Base-by-base conservation (phyloP, 2,888 invertebrate species). In the Drosophila histrio region DNA sequence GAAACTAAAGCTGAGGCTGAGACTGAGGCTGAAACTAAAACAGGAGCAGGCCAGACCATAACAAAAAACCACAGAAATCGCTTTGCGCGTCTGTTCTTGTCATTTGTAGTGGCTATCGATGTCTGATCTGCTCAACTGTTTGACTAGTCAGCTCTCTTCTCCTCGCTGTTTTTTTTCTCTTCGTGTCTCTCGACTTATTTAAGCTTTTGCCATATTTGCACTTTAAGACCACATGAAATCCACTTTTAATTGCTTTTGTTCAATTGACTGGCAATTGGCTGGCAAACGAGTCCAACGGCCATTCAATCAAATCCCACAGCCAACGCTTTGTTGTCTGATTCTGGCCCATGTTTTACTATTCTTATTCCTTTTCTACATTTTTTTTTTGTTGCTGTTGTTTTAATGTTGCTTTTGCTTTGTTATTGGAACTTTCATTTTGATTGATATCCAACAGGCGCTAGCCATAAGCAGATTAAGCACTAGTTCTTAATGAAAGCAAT, bases 181-280 rank as follows among this genome's bases (percentile, higher is more conserved):
- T 60, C 24, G 34, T 34, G 19, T 30, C 43, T 59, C 47, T 52
- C 74, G 50, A 69, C 78, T 81, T 80, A 65, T 87, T 87, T 85
- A 85, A 83, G 83, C 76, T 76, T 15, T 63, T 66, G 47, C 43
- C 65, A 80, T 85, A 84, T 78, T 87, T 87, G 76, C 69, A 72
- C 78, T 87, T 84, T 69, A 81, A 87, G 81, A 77, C 80, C 73
- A 43, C 73, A 78, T 59, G 30, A 88, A 90, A 90, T 90, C 86
- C 87, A 79, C 81, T 89, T 89, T 90, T 89, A 90, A 90, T 90
- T 90, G 87, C 88, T 89, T 90, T 88, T 90, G 85, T 89, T 83
- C 88, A 88, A 83, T 87, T 89, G 89, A 85, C 84, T 87, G 88
- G 79, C 75, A 72, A 87, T 78, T 76, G 77, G 71, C 41, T 74